Conservation (phyloP, 2,797 vertebrate genomes). For the Rallus crepitans region DNA sequence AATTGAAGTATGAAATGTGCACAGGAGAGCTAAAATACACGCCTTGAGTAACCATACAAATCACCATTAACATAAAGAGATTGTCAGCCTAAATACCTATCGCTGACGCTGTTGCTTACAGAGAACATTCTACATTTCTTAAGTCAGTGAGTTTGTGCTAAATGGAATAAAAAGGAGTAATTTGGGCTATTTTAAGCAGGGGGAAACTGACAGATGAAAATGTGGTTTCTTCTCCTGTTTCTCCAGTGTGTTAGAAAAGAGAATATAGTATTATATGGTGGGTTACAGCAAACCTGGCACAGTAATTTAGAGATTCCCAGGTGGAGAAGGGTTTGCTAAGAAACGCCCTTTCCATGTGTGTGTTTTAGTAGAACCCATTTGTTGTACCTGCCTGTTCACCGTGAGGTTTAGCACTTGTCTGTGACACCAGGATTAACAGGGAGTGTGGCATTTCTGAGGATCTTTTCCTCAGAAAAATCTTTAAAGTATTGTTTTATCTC, state of each 20-base stretch:
- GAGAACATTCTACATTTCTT: neutral
- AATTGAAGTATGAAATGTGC: neutral
- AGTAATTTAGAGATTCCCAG: neutral
- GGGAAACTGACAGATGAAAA: neutral
- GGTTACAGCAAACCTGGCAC: neutral
- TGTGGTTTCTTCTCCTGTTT: neutral
- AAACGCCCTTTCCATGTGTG: neutral
- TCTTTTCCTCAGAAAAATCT: neutral
- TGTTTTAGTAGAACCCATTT: neutral
- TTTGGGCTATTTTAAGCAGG: neutral
- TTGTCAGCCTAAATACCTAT: neutral
- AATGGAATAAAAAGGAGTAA: neutral
- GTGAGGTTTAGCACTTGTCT: neutral
- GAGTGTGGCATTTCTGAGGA: neutral
- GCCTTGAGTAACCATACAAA: neutral
- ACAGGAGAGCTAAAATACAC: slow-evolving; percentile 24
- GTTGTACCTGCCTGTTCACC: neutral
- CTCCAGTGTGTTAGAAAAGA: neutral
- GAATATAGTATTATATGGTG: neutral
- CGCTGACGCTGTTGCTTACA: neutral
- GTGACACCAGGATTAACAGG: neutral
- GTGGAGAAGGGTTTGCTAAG: neutral
- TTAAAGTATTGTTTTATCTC: neutral
- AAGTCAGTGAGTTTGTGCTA: neutral
- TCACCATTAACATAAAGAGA: neutral